Evolutionary conservation across 30 jellyfish, hydroid and myxozoan species (phyloP).

Genomic region (Aurelia sp.): DNA sequence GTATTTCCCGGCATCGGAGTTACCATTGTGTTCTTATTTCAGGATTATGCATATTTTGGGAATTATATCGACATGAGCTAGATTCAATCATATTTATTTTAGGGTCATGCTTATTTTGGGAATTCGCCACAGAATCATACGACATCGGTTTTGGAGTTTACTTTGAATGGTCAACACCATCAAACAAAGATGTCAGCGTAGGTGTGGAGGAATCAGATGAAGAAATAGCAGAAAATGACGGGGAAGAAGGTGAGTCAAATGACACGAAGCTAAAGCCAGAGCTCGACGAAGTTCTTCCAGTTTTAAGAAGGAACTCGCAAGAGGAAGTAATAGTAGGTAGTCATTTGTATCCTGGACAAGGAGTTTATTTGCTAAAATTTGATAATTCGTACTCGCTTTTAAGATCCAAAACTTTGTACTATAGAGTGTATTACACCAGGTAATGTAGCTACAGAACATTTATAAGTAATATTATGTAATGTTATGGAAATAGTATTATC

Average conservation of each 20-base stretch:
- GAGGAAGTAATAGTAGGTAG: constrained; percentile 96
- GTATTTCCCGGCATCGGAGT: too few relatives aligned
- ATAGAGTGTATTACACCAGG: constrained; percentile 94
- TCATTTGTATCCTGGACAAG: constrained; percentile 98
- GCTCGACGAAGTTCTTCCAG: constrained; percentile 90
- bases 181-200: constrained; percentile 53
- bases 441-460: not conserved
- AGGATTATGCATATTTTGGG: too few relatives aligned
- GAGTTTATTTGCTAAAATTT: constrained; percentile 86
- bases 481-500: too few relatives aligned
- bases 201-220: constrained; percentile 66
- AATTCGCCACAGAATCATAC: constrained; percentile 91
- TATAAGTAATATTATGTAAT: too few relatives aligned
- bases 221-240: constrained; percentile 39
- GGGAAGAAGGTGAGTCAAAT: constrained; percentile 8
- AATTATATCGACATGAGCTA: not conserved
- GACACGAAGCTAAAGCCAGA: constrained; percentile 42
- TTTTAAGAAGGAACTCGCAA: constrained; percentile 93
- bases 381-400: constrained; percentile 95
- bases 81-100: not conserved
- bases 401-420: constrained; percentile 90
- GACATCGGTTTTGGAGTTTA: constrained; percentile 96
- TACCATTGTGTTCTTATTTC: too few relatives aligned
- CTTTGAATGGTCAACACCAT: constrained; percentile 86
- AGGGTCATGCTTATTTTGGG: constrained; percentile 99